Base-by-base conservation (phyloP, 2,797 vertebrate genomes). In the Micropoecilia bifurca region DNA sequence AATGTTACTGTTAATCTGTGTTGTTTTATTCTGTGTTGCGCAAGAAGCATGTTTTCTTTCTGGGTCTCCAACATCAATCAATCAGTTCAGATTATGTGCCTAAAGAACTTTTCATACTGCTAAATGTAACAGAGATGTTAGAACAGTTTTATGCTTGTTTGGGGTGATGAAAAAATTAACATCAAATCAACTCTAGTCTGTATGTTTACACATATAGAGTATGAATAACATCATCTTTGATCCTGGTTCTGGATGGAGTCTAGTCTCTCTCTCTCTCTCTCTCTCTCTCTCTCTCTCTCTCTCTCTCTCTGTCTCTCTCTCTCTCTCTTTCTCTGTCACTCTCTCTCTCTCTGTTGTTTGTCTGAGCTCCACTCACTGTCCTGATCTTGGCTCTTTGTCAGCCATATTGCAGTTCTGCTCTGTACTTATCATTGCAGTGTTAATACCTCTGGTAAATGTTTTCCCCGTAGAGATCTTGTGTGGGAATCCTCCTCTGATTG, bases 381-480 rank as follows among this genome's bases (percentile, higher is more conserved):
- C 63, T 25, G 36, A 5, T 2, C 39, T 43, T 9, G 66, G n/a
- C 36, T 7, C 33, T 5, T n/a, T 41, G 20, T 39, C 36, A 41
- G 20, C 63, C 36, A 10, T 68, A 4, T 22, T 68, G 33, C 43
- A 47, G 45, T 18, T 46, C 2, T 28, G 3, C 1, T 76, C 55
- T 50, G 1, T 22, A 5, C 46, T 68, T 47, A 68, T 1, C n/a
- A 14, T 9, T 30, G 68, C 45, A 0, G 78, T 71, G 4, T 16
- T 33, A n/a, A 78, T 9, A 25, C 50, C 50, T 83, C n/a, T 91
- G 80, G 71, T 85, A 10, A 59, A 4, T 89, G 74, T 85, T 75
- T 83, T 90, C 36, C 86, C 83, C 92, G 83, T 94, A 97, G 97
- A 96, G 95, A 94, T 94, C 46, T 80, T 92, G 79, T 98, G 97